Conservation (phyloP, 2,888 invertebrate genomes). For the Lypha dubia region DNA sequence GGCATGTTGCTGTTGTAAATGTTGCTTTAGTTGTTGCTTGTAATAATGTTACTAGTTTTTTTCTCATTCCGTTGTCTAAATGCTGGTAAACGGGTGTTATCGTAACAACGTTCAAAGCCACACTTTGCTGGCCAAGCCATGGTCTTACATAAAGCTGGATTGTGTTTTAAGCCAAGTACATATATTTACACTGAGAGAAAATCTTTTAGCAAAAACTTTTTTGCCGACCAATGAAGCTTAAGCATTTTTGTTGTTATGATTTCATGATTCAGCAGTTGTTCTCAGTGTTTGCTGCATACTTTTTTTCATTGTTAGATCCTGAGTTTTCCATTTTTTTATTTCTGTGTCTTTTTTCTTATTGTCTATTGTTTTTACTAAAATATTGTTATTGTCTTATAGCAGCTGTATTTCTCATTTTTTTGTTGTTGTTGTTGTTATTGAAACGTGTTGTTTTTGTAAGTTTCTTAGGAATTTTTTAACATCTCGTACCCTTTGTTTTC, state of each 20-base stretch:
- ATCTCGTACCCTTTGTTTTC: conserved; percentile 16
- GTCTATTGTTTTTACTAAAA: conserved; percentile 60
- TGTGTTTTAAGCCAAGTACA: neutral
- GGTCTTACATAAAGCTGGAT: conserved; percentile 16
- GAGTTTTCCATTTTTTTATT: neutral
- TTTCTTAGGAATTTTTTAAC: conserved; percentile 58
- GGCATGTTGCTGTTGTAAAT: conserved; percentile 45
- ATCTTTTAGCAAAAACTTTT: neutral
- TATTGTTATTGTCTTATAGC: conserved; percentile 66
- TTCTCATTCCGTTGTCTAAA: conserved; percentile 40
- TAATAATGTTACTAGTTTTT: conserved; percentile 42
- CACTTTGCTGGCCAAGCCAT: conserved; percentile 54
- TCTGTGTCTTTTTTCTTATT: neutral
- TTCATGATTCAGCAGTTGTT: neutral
- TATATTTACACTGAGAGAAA: conserved; percentile 35
- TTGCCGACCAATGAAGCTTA: neutral
- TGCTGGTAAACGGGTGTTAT: conserved; percentile 72
- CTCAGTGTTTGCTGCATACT: conserved; percentile 31
- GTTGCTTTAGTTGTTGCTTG: conserved; percentile 30
- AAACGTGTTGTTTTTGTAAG: conserved; percentile 53
- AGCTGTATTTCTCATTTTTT: conserved; percentile 50
- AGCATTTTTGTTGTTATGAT: neutral
- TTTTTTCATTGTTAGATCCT: neutral
- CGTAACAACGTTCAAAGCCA: conserved; percentile 65
- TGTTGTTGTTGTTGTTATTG: conserved; percentile 33